A percentile compares a stretch with the other conserved stretches of the same genome.
Conservation (phyloP, 2,797 vertebrate species). For the Emys orbicularis region DNA sequence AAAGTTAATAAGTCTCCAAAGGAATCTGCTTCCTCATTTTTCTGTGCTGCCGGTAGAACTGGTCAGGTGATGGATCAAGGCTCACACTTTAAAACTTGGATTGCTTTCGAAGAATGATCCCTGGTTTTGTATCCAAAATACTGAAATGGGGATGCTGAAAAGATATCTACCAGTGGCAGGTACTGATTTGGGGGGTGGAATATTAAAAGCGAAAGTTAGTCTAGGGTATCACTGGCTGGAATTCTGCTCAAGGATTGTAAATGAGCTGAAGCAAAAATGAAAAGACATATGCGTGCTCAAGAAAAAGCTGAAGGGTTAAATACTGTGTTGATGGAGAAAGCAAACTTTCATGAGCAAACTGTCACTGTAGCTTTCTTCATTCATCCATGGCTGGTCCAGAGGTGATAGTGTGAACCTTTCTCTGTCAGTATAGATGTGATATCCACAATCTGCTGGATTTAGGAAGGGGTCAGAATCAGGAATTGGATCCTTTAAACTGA, state of each 20-base stretch:
- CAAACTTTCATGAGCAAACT: no score
- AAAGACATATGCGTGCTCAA: neutral
- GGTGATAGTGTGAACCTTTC: no score
- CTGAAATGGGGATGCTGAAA: neutral
- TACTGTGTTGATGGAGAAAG: neutral
- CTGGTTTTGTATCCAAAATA: neutral
- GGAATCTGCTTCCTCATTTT: fast-evolving
- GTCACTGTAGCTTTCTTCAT: neutral
- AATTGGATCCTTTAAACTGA: neutral
- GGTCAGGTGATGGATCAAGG: neutral
- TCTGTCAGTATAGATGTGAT: neutral
- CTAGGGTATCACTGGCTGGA: neutral
- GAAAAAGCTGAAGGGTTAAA: neutral
- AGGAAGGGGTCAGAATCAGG: neutral
- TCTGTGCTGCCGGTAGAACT: neutral
- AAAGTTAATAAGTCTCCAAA: neutral
- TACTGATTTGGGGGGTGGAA: neutral
- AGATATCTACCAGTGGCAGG: neutral
- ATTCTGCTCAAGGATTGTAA: fast-evolving
- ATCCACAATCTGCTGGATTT: neutral
- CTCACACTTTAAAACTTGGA: fast-evolving
- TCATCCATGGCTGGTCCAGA: neutral
- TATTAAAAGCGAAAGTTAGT: neutral
- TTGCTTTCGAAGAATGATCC: neutral
- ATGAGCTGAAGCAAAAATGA: fast-evolving